phyloP scores from a whole-genome alignment of 2,888 invertebrate genomes.

The Diachrysia chrysitis region DNA sequence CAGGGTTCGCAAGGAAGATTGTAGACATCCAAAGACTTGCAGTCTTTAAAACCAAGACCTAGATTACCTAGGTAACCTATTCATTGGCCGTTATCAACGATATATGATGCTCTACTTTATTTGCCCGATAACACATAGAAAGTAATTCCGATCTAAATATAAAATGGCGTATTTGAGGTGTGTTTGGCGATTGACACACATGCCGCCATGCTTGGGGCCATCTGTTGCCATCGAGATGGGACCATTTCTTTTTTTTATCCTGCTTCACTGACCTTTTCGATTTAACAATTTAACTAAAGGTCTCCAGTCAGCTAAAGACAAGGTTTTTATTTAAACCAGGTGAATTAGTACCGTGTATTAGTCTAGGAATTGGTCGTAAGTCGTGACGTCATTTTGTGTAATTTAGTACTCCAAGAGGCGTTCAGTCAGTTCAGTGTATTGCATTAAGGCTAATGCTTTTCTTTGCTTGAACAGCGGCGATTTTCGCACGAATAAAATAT shows the following conservation, averaged over 20 bases:
- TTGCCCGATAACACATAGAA: slow-evolving; percentile 57
- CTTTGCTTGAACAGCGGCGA: not conserved
- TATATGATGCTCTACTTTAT: slow-evolving; percentile 52
- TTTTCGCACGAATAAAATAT: not conserved
- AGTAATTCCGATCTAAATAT: slow-evolving; percentile 41
- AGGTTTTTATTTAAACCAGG: not conserved
- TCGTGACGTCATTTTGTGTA: not conserved
- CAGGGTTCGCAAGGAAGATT: no score
- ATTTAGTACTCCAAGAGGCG: not conserved
- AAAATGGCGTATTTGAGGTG: slow-evolving; percentile 26
- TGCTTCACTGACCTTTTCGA: not conserved
- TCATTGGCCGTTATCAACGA: slow-evolving; percentile 53
- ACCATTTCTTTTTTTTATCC: no score
- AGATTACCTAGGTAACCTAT: slow-evolving; percentile 38
- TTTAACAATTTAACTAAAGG: not conserved
- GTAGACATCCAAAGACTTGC: no score
- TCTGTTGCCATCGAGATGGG: not conserved
- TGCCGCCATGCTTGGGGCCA: not conserved
- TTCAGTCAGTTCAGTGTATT: slow-evolving; percentile 17
- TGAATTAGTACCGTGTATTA: not conserved
- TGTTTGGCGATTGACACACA: slow-evolving; percentile 7
- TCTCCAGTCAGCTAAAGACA: not conserved
- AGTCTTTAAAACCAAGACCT: no score
- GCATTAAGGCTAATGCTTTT: slow-evolving; percentile 24
- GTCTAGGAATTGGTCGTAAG: not conserved